Percentiles rank a stretch among this genome's conserved stretches.
phyloP scores from a whole-genome alignment of 2,797 vertebrate genomes.

The Lutjanus argentimaculatus region DNA sequence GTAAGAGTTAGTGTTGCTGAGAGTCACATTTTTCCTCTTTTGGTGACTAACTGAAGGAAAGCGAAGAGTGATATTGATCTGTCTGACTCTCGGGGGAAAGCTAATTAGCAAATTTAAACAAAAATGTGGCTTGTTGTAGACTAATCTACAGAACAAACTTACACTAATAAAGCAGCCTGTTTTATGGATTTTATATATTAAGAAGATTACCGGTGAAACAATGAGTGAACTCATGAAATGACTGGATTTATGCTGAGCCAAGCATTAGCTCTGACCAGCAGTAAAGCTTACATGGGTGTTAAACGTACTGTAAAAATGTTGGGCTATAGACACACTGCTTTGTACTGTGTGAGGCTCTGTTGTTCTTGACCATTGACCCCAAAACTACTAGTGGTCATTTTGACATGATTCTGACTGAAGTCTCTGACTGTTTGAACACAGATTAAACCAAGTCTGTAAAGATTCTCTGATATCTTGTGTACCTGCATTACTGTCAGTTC shows the following conservation, averaged over 20 bases:
- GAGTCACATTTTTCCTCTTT: not conserved
- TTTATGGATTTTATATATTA: slow-evolving; percentile 39
- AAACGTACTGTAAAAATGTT: slow-evolving; percentile 1
- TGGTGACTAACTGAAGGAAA: not conserved
- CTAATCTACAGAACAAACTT: slow-evolving; percentile 26
- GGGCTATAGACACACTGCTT: not conserved
- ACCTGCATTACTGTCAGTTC: not conserved
- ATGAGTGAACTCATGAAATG: slow-evolving; percentile 24
- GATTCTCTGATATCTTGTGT: not conserved
- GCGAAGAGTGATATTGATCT: not conserved
- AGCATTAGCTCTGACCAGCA: slow-evolving; percentile 22
- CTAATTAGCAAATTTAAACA: not conserved
- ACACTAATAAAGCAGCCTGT: not conserved
- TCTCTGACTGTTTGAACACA: not conserved
- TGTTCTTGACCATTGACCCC: not conserved
- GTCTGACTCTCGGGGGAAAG: not conserved
- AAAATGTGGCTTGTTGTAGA: not conserved
- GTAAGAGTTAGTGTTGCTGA: no score
- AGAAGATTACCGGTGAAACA: slow-evolving; percentile 60
- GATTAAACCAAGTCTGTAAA: not conserved
- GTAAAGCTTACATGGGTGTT: not conserved
- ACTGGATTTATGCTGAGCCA: slow-evolving; percentile 35
- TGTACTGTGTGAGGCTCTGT: not conserved
- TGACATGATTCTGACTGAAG: not conserved
- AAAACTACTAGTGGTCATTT: not conserved